These are phyloP conservation scores for Apodemus speciosus DNA, from an alignment of 2,113 vertebrate genomes.

Conservation along the genomic window DNA sequence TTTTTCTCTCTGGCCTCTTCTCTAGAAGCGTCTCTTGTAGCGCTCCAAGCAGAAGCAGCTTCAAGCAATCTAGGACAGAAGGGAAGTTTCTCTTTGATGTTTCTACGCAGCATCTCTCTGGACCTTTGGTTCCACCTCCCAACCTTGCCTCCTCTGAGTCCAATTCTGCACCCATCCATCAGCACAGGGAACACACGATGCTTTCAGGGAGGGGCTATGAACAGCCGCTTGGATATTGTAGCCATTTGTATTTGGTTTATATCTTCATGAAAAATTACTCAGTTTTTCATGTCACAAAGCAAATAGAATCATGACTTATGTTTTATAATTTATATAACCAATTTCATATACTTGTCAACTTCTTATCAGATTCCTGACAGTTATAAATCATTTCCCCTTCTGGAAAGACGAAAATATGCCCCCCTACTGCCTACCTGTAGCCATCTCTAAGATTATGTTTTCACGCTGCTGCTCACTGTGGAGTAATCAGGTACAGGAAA, in stretches of 20 bases:
- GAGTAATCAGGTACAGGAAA: neutral
- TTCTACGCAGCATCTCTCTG: slow-evolving; percentile 43
- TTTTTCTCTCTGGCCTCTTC: slow-evolving; percentile 51
- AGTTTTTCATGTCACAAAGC: slow-evolving; percentile 58
- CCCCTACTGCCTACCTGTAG: neutral
- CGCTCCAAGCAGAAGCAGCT: slow-evolving; percentile 54
- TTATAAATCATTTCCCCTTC: slow-evolving; percentile 44
- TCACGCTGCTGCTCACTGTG: neutral
- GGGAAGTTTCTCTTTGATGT: slow-evolving; percentile 58
- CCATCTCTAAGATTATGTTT: neutral
- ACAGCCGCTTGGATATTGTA: neutral
- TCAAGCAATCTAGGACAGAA: slow-evolving; percentile 30
- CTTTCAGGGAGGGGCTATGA: neutral
- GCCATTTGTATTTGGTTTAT: slow-evolving; percentile 58
- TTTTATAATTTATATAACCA: slow-evolving; percentile 58
- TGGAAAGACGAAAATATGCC: neutral
- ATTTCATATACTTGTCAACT: slow-evolving; percentile 46
- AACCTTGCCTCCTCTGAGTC: neutral
- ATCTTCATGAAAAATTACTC: slow-evolving; percentile 38
- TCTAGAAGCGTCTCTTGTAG: slow-evolving; percentile 44
- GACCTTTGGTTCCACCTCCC: neutral
- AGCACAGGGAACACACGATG: neutral
- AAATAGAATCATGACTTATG: slow-evolving; percentile 63
- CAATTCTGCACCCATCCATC: neutral
- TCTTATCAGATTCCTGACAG: slow-evolving; percentile 60